Base-by-base conservation (phyloP, 2,888 invertebrate species). In the Matsumyia berberina region DNA sequence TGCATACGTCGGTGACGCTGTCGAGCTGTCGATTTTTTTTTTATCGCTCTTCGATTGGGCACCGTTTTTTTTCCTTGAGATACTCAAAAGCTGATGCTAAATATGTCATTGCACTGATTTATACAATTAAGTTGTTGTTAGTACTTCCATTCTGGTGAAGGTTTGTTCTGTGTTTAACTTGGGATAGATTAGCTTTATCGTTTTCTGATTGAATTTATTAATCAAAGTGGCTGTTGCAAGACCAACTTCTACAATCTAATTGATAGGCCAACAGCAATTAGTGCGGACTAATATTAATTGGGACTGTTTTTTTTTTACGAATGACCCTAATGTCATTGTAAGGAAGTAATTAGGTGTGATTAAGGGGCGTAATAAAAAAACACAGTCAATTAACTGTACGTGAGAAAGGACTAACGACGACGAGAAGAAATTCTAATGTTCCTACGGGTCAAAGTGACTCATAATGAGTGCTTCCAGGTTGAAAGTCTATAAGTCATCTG, bases 161-260 rank as follows among this genome's bases (percentile, higher is more conserved):
- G 9, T 1, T 2, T 19, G 9, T 46, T 11, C 5, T 19, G 11
- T 24, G 24, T 24, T 29, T n/a, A 49, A n/a, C 49, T 49, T 0
- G 5, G 19, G 11, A 19, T 19, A 49, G 49, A 49, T 49, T 24
- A 24, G 24, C 0, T 49, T 29, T 49, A 49, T 49, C 49, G n/a
- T 24, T 5, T 46, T 46, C 46, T 46, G n/a, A 49, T 49, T 49
- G 29, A 49, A 49, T n/a, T 49, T 49, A 49, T 11, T 46, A 46
- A 24, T 46, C 19, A 24, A 24, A 46, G n/a, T 1, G 44, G 9
- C 0, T 46, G 6, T 46, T 46, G 46, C 46, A 46, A 11, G 5
- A 9, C 24, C 4, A 24, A 4, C 4, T 17, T 19, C 11, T 29
- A 29, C 11, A 19, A 49, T 24, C n/a, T 29, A n/a, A 29, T 49